These are phyloP conservation scores for Cephus pygmeus DNA, from an alignment of 2,888 invertebrate genomes.

Conservation along the genomic window DNA sequence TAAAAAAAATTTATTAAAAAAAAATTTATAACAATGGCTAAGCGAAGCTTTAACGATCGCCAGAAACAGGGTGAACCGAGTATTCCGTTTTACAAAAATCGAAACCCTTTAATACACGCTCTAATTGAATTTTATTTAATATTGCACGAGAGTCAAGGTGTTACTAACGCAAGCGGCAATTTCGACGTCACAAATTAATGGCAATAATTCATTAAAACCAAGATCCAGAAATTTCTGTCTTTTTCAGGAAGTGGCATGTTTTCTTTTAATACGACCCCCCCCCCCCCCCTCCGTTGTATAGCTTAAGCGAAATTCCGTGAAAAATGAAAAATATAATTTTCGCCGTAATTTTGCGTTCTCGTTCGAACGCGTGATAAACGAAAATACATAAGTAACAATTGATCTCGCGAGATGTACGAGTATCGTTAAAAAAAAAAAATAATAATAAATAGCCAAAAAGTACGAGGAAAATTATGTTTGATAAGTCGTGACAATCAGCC, in stretches of 20 bases:
- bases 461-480: background rate
- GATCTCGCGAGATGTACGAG: background rate
- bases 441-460: too few relatives aligned
- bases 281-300: slow-evolving; percentile 7
- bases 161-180: slow-evolving; percentile 41
- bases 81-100: slow-evolving; percentile 6
- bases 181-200: slow-evolving; percentile 5
- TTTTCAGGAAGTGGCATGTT: slow-evolving; percentile 63
- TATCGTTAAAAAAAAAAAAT: background rate
- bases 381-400: background rate
- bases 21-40: background rate
- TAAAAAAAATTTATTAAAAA: too few relatives aligned
- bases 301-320: slow-evolving; percentile 12
- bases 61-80: background rate
- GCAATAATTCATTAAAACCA: slow-evolving; percentile 37
- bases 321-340: slow-evolving; percentile 20
- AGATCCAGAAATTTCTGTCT: slow-evolving; percentile 58
- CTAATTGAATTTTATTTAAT: slow-evolving; percentile 14
- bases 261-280: slow-evolving; percentile 38
- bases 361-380: background rate
- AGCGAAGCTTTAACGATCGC: background rate
- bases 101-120: slow-evolving; percentile 21
- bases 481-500: background rate
- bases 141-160: slow-evolving; percentile 21
- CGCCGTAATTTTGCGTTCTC: background rate